Base-by-base conservation (phyloP, 2,888 invertebrate genomes). In the Dione vanillae region DNA sequence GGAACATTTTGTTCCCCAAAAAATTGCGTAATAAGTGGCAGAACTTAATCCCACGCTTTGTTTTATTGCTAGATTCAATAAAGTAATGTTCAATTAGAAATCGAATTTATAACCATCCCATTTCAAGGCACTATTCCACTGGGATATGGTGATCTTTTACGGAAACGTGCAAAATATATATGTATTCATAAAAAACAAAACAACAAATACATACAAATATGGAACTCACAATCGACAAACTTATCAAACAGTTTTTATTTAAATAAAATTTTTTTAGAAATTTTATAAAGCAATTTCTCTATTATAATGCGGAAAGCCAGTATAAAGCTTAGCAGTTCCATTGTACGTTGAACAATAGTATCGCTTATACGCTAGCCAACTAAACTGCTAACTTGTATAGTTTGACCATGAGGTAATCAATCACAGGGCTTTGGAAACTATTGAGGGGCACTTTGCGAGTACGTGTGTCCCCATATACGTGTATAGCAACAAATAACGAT, bases 351-450 rank as follows among this genome's bases (percentile, higher is more conserved):
- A 69, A 72, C 71, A 74, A 69, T 67, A 67, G 45, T 49, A 67
- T 59, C 69, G 67, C 52, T 64, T 69, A 69, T 49, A 51, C 37
- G 49, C 61, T 65, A 43, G 40, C 41, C 58, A 64, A 35, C 52
- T 41, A 71, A 73, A 62, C 62, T 62, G 52, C 52, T 27, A 70
- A 71, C 66, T 66, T 73, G 49, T 68, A 56, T 62, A 68, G 67
- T 62, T 65, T 69, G 71, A 58, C 54, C 27, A 62, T 66, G 69
- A 66, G 66, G 62, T 56, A 72, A 72, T 66, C 73, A 69, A 71
- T 71, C 73, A 66, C 47, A 49, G 66, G 45, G 52, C 52, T 71
- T 58, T 66, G 20, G 62, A 52, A 67, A 67, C 61, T 66, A 66
- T 62, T 67, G 49, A 49, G 14, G 20, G 45, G 43, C 61, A 45